A percentile compares a stretch with the other conserved stretches of the same genome.
Evolutionary conservation across 2,113 vertebrate genomes (phyloP).

Genomic region (Oreotragus oreotragus): DNA sequence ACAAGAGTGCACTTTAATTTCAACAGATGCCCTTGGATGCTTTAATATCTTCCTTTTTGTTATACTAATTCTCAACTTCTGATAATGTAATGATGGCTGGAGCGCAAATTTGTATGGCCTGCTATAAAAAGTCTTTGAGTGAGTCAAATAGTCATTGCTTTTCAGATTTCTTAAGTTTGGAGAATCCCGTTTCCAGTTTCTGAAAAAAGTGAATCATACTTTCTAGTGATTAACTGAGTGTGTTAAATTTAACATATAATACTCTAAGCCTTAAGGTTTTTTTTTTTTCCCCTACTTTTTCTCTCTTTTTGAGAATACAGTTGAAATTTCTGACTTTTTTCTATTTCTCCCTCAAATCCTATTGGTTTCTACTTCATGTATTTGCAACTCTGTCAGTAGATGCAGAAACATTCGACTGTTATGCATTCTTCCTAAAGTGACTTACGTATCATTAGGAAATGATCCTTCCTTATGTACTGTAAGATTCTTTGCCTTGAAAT

Average conservation of each 20-base stretch:
- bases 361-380: not conserved
- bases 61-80: not conserved
- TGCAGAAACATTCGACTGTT: not conserved
- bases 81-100: not conserved
- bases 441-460: not conserved
- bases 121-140: not conserved
- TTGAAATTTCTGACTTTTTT: not conserved
- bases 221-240: not conserved
- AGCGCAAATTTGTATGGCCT: not conserved
- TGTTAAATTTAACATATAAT: not conserved
- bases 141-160: not conserved
- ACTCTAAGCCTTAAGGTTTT: not conserved
- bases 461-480: not conserved
- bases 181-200: not conserved
- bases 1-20: not conserved
- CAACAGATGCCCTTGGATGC: not conserved
- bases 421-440: not conserved
- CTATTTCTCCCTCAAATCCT: not conserved
- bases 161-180: not conserved
- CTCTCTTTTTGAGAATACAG: not conserved
- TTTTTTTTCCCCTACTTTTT: not conserved
- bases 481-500: not conserved
- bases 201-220: slow-evolving; percentile 6
- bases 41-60: not conserved
- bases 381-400: not conserved